Evolutionary conservation across 2,113 vertebrate species (phyloP).

Genomic region (Noturus placidus): DNA sequence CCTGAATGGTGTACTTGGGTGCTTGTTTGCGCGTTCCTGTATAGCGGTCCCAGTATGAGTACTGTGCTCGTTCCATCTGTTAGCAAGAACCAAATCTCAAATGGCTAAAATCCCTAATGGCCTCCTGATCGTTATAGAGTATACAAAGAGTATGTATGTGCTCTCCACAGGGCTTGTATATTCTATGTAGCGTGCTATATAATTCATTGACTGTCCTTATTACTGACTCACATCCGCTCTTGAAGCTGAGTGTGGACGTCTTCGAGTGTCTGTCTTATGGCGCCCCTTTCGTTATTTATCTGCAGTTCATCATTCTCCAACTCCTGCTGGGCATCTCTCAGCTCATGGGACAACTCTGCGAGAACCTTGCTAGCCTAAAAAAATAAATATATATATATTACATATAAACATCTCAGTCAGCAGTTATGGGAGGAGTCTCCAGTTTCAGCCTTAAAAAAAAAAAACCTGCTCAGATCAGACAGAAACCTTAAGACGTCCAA

Average conservation of each 20-base stretch:
- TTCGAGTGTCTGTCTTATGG: conserved; percentile 40
- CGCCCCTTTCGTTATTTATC: conserved; percentile 51
- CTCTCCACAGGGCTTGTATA: background rate
- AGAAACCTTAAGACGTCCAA: background rate
- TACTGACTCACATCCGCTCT: conserved; percentile 63
- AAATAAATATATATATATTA: background rate
- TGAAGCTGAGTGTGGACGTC: conserved; percentile 45
- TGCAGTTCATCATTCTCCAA: conserved; percentile 40
- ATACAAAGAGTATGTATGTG: background rate
- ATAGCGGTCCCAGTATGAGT: background rate
- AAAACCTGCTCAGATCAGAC: background rate
- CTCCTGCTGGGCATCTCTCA: conserved; percentile 49
- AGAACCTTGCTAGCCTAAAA: conserved; percentile 57
- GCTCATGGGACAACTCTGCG: conserved; percentile 48
- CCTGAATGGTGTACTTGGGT: background rate
- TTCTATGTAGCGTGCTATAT: background rate
- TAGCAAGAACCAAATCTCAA: background rate
- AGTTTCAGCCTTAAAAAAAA: background rate
- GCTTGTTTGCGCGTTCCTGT: background rate
- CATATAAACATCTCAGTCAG: background rate
- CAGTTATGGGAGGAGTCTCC: background rate
- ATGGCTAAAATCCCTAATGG: background rate
- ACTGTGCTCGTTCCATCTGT: background rate
- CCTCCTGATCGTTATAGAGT: background rate
- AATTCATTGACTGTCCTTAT: background rate